Evolutionary conservation across 1,140 invertebrate genomes (phyloP).

Genomic region (Reticulitermes speratus): DNA sequence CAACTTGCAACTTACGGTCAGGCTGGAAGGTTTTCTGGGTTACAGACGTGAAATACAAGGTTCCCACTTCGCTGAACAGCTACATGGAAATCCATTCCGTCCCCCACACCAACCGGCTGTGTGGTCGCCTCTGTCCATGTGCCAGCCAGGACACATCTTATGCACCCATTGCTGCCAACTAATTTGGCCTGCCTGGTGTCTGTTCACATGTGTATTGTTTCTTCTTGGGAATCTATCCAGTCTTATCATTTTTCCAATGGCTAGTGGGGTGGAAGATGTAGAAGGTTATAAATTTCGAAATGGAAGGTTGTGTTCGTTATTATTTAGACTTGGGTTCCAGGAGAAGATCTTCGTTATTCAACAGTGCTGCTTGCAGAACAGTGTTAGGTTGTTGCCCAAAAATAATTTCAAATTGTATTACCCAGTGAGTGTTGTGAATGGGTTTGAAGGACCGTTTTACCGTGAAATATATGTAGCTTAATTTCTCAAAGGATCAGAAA

Average conservation of each 20-base stretch:
- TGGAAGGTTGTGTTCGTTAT: neutral
- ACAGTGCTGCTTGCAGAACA: neutral
- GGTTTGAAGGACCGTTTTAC: neutral
- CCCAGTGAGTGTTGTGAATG: neutral
- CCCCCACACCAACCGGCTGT: neutral
- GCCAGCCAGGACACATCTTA: neutral
- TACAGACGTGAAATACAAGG: constrained; percentile 25
- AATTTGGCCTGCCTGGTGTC: constrained; percentile 3
- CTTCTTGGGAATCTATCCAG: constrained; percentile 2
- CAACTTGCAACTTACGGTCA: constrained; percentile 5
- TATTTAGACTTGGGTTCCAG: neutral
- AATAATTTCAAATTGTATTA: neutral
- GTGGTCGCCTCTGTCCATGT: neutral
- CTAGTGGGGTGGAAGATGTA: constrained; percentile 14
- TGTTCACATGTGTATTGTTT: constrained; percentile 8
- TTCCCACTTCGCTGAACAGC: neutral
- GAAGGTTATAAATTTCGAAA: neutral
- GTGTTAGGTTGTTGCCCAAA: neutral
- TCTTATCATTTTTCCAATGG: neutral
- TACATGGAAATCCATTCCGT: constrained; percentile 5
- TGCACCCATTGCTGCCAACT: neutral
- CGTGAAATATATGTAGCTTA: neutral
- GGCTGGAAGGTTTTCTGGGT: constrained; percentile 33
- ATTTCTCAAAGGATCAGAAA: neutral
- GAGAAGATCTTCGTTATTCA: neutral